Base-by-base conservation (phyloP, 1,140 invertebrate genomes). In the Drosophila fuyamai region DNA sequence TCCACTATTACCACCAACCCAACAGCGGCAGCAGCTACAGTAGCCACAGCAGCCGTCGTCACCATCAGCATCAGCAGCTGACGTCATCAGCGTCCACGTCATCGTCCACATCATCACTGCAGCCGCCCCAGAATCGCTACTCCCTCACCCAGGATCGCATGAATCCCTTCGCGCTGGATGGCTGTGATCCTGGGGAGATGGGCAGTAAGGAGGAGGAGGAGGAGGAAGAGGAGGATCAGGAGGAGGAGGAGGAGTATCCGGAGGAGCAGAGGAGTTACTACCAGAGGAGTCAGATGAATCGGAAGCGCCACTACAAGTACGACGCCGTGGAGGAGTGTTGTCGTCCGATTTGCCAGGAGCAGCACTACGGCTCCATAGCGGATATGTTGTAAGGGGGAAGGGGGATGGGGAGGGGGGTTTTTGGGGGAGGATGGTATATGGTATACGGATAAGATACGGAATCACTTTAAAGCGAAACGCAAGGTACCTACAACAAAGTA, bases 1-100 rank as follows among this genome's bases (percentile, higher is more conserved):
- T 92, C 71, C 85, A 92, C 51, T 92, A 92, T 61, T 90, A 90
- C 73, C 81, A 85, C 55, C 84, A 82, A 60, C 79, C 61, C 74
- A 78, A 40, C 29, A 68, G 47, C 77, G 79, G 41, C 65, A 48
- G 41, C 57, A 78, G 38, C 55, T 62, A 54, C 14, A 62, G 35
- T 44, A 60, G 51, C 40, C 58, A 43, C 40, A 77, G 48, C 47
- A 76, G 48, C 43, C 56, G 68, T 48, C 55, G 55, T 14, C 73
- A 62, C 16, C 54, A 74, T 32, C 63, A 70, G 40, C 78, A 62
- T 29, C 59, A 76, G 55, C 78, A 67, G 41, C 54, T 51, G 35
- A 72, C 76, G 27, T 38, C 76, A 57, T 43, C 66, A 58, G 32
- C 54, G 16, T 46, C 75, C 43, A 62, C 65, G 43, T 53, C 76